Evolutionary conservation across 37 sponge, comb jelly and placozoan species (phyloP).

Genomic region (Crambe crambe): DNA sequence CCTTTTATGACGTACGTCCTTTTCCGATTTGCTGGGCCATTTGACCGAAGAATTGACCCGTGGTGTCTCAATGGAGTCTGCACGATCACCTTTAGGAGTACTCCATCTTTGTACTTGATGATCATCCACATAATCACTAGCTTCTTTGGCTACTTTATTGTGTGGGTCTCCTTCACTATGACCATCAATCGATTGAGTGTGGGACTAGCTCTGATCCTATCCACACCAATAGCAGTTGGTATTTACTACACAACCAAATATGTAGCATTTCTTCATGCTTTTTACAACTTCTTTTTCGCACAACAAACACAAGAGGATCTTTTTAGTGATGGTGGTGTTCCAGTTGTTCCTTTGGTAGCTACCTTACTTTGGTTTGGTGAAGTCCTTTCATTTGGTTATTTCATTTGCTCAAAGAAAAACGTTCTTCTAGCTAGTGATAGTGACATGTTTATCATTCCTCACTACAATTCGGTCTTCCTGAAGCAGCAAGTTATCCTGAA

Average conservation of each 20-base stretch:
- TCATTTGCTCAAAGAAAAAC: conserved; percentile 47
- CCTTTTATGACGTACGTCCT: conserved; percentile 50
- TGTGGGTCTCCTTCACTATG: conserved; percentile 45
- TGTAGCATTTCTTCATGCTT: too few species aligned
- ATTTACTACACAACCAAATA: conserved; percentile 7
- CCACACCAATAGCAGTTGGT: conserved; percentile 46
- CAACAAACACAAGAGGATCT: background rate
- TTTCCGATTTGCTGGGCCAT: conserved; percentile 23
- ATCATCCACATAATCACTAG: conserved; percentile 52
- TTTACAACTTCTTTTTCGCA: background rate
- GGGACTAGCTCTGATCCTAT: conserved; percentile 53
- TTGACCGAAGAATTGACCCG: conserved; percentile 26
- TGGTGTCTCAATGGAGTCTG: conserved; percentile 11
- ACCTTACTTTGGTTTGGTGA: conserved; percentile 50
- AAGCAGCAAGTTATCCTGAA: conserved; percentile 73
- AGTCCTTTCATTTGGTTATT: conserved; percentile 36
- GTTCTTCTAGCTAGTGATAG: conserved; percentile 57
- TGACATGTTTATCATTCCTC: conserved; percentile 72
- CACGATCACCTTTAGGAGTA: background rate
- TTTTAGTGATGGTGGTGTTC: background rate
- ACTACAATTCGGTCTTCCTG: conserved; percentile 67
- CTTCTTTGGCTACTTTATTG: conserved; percentile 48
- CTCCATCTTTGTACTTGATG: background rate
- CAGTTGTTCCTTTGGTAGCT: background rate
- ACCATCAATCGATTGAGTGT: conserved; percentile 33